Percentiles rank a stretch among this genome's conserved stretches.
Evolutionary conservation across 2,113 vertebrate species (phyloP).

Genomic region (Apaloderma vittatum): DNA sequence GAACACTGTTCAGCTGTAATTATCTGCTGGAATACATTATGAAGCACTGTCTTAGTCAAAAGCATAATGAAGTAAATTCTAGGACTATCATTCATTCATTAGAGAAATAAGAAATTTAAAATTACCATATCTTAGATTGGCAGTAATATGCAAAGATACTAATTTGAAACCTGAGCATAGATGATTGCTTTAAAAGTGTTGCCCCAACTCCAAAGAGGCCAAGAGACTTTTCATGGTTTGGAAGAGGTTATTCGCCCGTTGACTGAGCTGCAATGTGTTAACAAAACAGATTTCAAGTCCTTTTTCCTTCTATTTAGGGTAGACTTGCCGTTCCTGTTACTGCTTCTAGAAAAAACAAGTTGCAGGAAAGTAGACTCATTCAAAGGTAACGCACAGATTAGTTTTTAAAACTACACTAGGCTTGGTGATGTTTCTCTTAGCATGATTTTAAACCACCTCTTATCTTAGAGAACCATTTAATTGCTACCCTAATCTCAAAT

Average conservation of each 20-base stretch:
- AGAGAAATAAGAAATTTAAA: not conserved
- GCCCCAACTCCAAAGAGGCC: not conserved
- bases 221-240: not conserved
- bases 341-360: not conserved
- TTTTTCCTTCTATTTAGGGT: not conserved
- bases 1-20: slow-evolving; percentile 41
- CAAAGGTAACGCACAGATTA: not conserved
- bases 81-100: not conserved
- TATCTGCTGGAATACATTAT: slow-evolving; percentile 34
- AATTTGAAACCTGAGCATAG: not conserved
- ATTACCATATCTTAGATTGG: not conserved
- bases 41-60: not conserved
- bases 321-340: not conserved
- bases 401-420: not conserved
- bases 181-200: not conserved
- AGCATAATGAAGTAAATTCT: slow-evolving; percentile 22
- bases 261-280: not conserved
- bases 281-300: not conserved
- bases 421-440: not conserved
- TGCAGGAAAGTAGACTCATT: not conserved
- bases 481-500: not conserved
- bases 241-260: not conserved
- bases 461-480: not conserved
- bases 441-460: not conserved
- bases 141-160: not conserved